Evolutionary conservation across 2,113 vertebrate genomes (phyloP).

Genomic region (Protobothrops mucrosquamatus): DNA sequence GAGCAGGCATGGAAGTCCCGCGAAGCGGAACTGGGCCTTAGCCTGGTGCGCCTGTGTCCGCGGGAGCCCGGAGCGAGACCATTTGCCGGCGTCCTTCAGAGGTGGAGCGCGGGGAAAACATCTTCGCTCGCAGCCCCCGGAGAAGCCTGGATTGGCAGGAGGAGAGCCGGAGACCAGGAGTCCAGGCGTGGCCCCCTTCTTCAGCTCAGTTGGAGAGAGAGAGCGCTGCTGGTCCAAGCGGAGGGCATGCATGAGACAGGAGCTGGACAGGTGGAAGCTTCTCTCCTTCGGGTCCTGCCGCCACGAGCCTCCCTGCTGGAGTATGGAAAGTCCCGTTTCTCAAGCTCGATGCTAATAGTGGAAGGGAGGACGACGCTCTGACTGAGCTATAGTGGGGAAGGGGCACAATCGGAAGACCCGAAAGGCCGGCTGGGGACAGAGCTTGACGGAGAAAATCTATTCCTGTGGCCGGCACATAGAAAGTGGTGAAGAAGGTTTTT

Average conservation of each 20-base stretch:
- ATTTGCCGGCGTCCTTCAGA: not conserved
- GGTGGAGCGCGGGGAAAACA: not conserved
- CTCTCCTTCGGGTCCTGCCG: not conserved
- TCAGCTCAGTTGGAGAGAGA: too few relatives aligned
- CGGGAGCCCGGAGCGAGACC: too few relatives aligned
- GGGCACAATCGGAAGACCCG: too few relatives aligned
- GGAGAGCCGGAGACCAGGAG: too few relatives aligned
- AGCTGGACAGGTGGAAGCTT: not conserved
- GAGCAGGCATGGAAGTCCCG: not conserved
- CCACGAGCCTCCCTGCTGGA: not conserved
- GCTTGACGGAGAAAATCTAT: too few relatives aligned
- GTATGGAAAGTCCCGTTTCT: not conserved
- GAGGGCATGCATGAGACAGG: not conserved
- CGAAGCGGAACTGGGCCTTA: not conserved
- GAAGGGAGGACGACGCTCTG: not conserved
- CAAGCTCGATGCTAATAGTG: not conserved
- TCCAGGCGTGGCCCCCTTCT: too few relatives aligned
- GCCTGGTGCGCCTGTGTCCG: too few relatives aligned
- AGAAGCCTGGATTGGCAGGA: not conserved
- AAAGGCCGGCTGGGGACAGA: not conserved
- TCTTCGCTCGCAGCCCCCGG: not conserved
- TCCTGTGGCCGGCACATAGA: too few relatives aligned
- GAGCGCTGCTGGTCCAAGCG: not conserved
- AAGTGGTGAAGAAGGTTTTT: too few relatives aligned
- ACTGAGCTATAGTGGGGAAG: not conserved